Evolutionary conservation across 2,888 invertebrate species (phyloP).

Genomic region (Hoplodrina ambigua): DNA sequence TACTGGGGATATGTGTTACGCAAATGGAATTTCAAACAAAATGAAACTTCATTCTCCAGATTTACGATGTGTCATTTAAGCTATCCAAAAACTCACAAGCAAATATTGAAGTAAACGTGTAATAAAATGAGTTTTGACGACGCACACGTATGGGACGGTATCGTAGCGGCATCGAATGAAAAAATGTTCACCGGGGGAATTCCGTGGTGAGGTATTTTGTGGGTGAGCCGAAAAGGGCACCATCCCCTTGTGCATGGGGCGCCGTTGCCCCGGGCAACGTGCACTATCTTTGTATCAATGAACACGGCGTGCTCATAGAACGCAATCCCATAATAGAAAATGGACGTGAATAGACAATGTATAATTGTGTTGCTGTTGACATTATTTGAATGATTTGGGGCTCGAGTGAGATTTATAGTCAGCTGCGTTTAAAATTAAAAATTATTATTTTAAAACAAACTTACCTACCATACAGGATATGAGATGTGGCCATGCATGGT

Average conservation of each 20-base stretch:
- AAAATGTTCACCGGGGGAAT: constrained; percentile 85
- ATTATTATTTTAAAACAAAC: constrained; percentile 49
- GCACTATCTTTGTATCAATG: constrained; percentile 81
- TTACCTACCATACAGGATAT: constrained; percentile 61
- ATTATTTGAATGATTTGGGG: constrained; percentile 80
- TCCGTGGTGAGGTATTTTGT: constrained; percentile 82
- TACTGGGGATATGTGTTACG: constrained; percentile 19
- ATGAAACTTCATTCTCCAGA: constrained; percentile 9
- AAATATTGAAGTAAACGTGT: constrained; percentile 32
- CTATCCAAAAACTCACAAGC: constrained; percentile 27
- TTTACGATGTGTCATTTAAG: constrained; percentile 24
- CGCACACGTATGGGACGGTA: constrained; percentile 64
- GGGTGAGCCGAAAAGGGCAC: constrained; percentile 79
- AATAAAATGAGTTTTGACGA: constrained; percentile 47
- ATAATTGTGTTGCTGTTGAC: constrained; percentile 81
- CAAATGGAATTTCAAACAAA: constrained; percentile 33
- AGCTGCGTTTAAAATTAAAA: constrained; percentile 71
- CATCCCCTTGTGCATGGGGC: constrained; percentile 77
- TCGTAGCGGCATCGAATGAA: constrained; percentile 66
- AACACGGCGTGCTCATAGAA: constrained; percentile 72
- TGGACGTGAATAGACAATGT: constrained; percentile 78
- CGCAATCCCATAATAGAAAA: constrained; percentile 73
- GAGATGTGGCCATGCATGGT: constrained; percentile 65
- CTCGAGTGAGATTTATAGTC: constrained; percentile 77
- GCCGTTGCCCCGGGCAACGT: constrained; percentile 82